Evolutionary conservation across 2,797 vertebrate genomes (phyloP), one percentile per base, ranked within the genome.

Genomic region (Rhynchonycteris naso): DNA sequence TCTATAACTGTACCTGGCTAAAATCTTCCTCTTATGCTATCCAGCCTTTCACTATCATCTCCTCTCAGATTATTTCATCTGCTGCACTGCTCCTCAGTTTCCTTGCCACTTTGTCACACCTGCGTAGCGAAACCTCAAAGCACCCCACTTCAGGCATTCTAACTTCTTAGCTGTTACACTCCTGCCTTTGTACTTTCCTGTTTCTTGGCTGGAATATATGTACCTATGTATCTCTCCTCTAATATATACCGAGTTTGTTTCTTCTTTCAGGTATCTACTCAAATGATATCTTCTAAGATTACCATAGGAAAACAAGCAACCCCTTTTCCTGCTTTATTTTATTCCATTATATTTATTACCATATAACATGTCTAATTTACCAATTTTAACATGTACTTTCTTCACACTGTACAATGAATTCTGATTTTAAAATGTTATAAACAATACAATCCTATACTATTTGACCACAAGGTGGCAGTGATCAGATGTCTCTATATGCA

Each of bases 381-480:
- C 26, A 90, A 68, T 65, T 82, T 69, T 89, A 91, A 83, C 35
- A 28, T 18, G 28, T 4, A 52, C 28, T 91, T 90, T 69, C 43
- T 88, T 85, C 59, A 43, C 28, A 54, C 8, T 61, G 4, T 68
- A 88, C 90, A 58, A 95, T 82, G 71, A 92, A 96, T 69, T 96
- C 81, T 88, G 68, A 80, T 83, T 92, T 94, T 43, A 96, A 91
- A 93, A 88, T 8, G 19, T 54, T 76, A 80, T 69, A 50, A 91
- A 58, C 47, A 59, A 30, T 59, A 74, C 87, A 30, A 30, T 85
- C 35, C 33, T 89, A 88, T 15, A 35, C 35, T 58, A 12, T 72
- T 88, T 76, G 58, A 68, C 96, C 96, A 87, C 91, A 56, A 96
- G 96, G 79, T 86, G 91, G 96, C 96, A 95, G 56, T 71, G 91